phyloP scores from a whole-genome alignment of 2,888 invertebrate genomes.

The Idaea straminata region DNA sequence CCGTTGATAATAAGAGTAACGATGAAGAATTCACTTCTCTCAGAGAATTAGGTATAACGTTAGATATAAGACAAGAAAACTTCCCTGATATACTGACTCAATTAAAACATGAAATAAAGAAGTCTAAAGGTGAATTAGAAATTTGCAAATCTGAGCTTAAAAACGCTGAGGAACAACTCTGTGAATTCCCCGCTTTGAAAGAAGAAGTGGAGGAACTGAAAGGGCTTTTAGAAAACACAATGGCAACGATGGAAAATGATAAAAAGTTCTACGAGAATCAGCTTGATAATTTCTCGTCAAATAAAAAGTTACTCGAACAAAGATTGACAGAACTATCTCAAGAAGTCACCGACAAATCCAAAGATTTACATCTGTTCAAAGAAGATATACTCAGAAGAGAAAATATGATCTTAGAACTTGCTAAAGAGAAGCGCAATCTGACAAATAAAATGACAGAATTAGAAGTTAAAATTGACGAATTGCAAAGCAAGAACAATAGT shows the following conservation, averaged over 20 bases:
- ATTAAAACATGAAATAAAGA: slow-evolving; percentile 76
- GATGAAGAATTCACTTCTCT: slow-evolving; percentile 74
- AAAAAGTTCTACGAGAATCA: slow-evolving; percentile 80
- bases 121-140: slow-evolving; percentile 76
- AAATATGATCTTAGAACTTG: slow-evolving; percentile 78
- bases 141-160: slow-evolving; percentile 76
- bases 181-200: slow-evolving; percentile 74
- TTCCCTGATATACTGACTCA: slow-evolving; percentile 70
- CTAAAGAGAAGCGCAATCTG: slow-evolving; percentile 79
- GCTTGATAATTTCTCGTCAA: slow-evolving; percentile 73
- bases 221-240: slow-evolving; percentile 68
- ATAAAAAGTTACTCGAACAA: slow-evolving; percentile 75
- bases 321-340: slow-evolving; percentile 80
- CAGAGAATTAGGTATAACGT: slow-evolving; percentile 72
- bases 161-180: slow-evolving; percentile 75
- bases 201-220: slow-evolving; percentile 74
- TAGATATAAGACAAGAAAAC: slow-evolving; percentile 69
- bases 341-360: slow-evolving; percentile 74
- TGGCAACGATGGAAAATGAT: slow-evolving; percentile 76
- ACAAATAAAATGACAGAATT: slow-evolving; percentile 71
- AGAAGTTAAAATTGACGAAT: slow-evolving; percentile 73
- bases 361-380: slow-evolving; percentile 75
- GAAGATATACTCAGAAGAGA: slow-evolving; percentile 79
- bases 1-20: slow-evolving; percentile 56
- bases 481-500: slow-evolving; percentile 62